A percentile compares a stretch with the other conserved stretches of the same genome.
Conservation (phyloP, 1,140 invertebrate species). For the Semibalanus balanoides region DNA sequence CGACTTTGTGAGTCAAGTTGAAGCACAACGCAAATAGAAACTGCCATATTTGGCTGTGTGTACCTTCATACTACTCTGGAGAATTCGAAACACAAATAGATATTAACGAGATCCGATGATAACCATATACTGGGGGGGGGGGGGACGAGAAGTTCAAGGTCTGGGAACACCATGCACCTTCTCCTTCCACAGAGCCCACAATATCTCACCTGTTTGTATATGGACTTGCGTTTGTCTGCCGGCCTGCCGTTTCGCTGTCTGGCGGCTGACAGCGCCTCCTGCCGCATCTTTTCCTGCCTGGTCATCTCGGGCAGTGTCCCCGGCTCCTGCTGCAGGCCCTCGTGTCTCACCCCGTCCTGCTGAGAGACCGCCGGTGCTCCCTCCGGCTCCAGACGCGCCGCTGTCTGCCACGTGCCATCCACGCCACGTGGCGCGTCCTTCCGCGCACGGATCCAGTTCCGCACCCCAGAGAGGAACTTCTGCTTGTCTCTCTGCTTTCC, state of each 20-base stretch:
- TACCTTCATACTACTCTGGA: too few relatives aligned
- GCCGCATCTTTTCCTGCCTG: constrained; percentile 10
- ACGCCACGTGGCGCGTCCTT: neutral
- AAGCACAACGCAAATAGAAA: neutral
- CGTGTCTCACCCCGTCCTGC: constrained; percentile 8
- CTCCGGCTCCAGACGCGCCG: neutral
- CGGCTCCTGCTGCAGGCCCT: constrained; percentile 9
- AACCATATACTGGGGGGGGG: too few relatives aligned
- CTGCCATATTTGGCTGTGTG: too few relatives aligned
- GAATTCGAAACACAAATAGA: too few relatives aligned
- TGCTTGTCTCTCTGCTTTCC: neutral
- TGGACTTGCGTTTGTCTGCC: constrained; percentile 4
- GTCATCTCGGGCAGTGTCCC: constrained; percentile 15
- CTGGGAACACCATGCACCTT: too few relatives aligned
- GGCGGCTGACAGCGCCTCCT: neutral
- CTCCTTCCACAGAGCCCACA: too few relatives aligned
- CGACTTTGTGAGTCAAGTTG: neutral
- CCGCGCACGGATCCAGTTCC: neutral
- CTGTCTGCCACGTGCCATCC: neutral
- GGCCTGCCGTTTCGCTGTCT: neutral
- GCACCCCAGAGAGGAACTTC: neutral
- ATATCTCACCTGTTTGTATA: constrained; percentile 7
- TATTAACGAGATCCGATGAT: too few relatives aligned
- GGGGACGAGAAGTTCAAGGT: too few relatives aligned
- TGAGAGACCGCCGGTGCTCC: constrained; percentile 11